Conservation (phyloP, 2,888 invertebrate species). For the Pseudanteris insignis region DNA sequence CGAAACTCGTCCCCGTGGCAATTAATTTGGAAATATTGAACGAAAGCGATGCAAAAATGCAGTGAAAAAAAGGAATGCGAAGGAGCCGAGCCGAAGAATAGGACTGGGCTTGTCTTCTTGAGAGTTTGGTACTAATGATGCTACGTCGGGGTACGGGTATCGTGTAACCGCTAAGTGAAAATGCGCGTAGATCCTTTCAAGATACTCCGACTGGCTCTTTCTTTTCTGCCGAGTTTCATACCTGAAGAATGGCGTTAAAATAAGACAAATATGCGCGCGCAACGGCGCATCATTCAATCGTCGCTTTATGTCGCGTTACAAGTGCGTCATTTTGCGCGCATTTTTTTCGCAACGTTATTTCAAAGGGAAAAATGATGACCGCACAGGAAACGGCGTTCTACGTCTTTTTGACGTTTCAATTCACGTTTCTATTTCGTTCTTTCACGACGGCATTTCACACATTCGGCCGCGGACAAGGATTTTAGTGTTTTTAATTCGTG, state of each 20-base stretch:
- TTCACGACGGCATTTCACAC: conserved; percentile 5
- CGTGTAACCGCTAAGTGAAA: conserved; percentile 65
- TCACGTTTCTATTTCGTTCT: neutral
- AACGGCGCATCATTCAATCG: no score
- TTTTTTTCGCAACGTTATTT: conserved; percentile 16
- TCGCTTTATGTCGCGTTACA: no score
- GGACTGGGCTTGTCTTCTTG: conserved; percentile 40
- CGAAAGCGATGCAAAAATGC: conserved; percentile 42
- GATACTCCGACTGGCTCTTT: conserved; percentile 52
- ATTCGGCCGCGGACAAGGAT: conserved; percentile 2
- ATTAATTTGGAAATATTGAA: conserved; percentile 46
- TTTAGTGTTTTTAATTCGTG: conserved; percentile 7
- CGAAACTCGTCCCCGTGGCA: conserved; percentile 37
- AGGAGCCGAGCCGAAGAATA: conserved; percentile 39
- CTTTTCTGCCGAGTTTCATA: conserved; percentile 34
- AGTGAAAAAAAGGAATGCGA: conserved; percentile 41
- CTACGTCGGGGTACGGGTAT: conserved; percentile 55
- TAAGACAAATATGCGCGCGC: conserved; percentile 40
- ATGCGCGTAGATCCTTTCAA: conserved; percentile 60
- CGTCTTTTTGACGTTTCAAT: neutral
- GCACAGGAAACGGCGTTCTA: no score
- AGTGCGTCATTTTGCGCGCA: conserved; percentile 25
- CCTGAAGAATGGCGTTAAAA: conserved; percentile 43
- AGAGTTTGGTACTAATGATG: conserved; percentile 60
- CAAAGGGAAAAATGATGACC: conserved; percentile 16